Evolutionary conservation across 2,797 vertebrate species (phyloP).

Genomic region (Melanotaenia boesemani): DNA sequence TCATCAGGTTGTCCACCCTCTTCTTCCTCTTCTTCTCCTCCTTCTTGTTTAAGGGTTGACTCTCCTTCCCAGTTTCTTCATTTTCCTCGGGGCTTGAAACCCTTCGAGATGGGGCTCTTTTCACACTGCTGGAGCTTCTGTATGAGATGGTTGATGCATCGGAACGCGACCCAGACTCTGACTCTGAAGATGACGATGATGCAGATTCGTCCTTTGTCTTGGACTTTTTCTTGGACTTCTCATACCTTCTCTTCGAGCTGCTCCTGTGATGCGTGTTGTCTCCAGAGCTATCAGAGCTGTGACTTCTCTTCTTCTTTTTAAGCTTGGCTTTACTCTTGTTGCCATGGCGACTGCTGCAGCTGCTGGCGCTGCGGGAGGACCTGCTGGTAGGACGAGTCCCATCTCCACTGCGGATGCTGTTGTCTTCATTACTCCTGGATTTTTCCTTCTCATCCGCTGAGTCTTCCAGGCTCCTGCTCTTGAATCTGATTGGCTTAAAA

Average conservation of each 20-base stretch:
- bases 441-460: slow-evolving; percentile 82
- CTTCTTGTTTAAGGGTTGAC: slow-evolving; percentile 81
- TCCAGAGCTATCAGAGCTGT: slow-evolving; percentile 76
- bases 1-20: slow-evolving; percentile 94
- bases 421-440: slow-evolving; percentile 53
- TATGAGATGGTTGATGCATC: slow-evolving; percentile 90
- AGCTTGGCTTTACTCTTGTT: slow-evolving; percentile 76
- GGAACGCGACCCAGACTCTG: slow-evolving; percentile 84
- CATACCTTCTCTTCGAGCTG: slow-evolving; percentile 86
- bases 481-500: slow-evolving; percentile 90
- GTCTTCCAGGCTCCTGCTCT: slow-evolving; percentile 86
- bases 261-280: slow-evolving; percentile 74
- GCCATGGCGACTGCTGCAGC: slow-evolving; percentile 57
- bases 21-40: slow-evolving; percentile 93
- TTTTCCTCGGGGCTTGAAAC: slow-evolving; percentile 65
- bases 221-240: slow-evolving; percentile 88
- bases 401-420: slow-evolving; percentile 67
- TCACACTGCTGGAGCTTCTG: slow-evolving; percentile 91
- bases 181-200: slow-evolving; percentile 79
- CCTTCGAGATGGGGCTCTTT: slow-evolving; percentile 84
- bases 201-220: slow-evolving; percentile 78
- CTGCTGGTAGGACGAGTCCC: slow-evolving; percentile 60
- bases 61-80: slow-evolving; percentile 36
- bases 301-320: slow-evolving; percentile 81
- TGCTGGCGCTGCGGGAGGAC: slow-evolving; percentile 75